Evolutionary conservation across 2,113 vertebrate genomes (phyloP).

Genomic region (Acrocephalus kingi): DNA sequence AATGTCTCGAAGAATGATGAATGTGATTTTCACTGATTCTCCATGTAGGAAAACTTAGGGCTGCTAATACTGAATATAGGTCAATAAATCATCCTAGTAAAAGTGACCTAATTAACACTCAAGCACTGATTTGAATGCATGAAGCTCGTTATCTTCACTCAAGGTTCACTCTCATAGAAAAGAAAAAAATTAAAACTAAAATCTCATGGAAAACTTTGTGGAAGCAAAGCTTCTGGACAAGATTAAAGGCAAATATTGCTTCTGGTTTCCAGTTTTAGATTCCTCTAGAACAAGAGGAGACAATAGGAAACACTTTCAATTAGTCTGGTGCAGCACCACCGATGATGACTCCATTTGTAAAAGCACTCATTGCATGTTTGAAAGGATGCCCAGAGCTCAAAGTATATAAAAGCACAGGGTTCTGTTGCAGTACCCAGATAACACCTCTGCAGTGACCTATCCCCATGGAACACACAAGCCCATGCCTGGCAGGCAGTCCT

Average conservation of each 20-base stretch:
- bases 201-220: background rate
- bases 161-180: background rate
- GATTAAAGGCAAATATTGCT: background rate
- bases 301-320: background rate
- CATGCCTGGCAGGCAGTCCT: background rate
- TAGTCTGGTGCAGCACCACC: background rate
- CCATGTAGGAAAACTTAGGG: background rate
- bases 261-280: background rate
- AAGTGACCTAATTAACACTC: constrained; percentile 48
- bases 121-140: background rate
- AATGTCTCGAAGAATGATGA: constrained; percentile 24
- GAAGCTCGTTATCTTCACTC: background rate
- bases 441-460: background rate
- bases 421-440: background rate
- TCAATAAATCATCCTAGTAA: constrained; percentile 56
- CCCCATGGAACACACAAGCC: background rate
- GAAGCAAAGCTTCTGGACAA: background rate
- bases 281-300: background rate
- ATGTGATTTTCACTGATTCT: constrained; percentile 16
- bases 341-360: background rate
- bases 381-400: background rate
- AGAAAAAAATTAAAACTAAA: background rate
- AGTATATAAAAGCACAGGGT: background rate
- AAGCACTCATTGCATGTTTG: background rate
- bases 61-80: background rate